A percentile compares a stretch with the other conserved stretches of the same genome.
Evolutionary conservation across 2,797 vertebrate genomes (phyloP).

Genomic region (Mormyrus proboscirostris): DNA sequence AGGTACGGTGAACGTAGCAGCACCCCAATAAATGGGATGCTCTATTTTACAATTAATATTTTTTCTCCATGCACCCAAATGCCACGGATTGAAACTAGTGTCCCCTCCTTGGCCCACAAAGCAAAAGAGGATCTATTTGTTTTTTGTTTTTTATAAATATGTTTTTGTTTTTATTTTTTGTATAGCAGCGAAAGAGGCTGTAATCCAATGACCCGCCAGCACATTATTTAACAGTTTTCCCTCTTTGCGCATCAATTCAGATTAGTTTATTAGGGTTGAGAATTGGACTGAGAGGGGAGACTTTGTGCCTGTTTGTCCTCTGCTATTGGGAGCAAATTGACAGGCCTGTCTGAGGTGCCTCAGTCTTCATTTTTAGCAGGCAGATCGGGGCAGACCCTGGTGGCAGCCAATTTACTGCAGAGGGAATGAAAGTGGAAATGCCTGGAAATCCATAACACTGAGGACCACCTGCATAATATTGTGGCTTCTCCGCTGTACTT

Average conservation of each 20-base stretch:
- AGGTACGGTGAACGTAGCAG: conserved; percentile 38
- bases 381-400: conserved; percentile 50
- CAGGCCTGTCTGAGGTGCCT: conserved; percentile 54
- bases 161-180: conserved; percentile 38
- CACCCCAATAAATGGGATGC: conserved; percentile 46
- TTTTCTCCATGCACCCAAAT: conserved; percentile 2
- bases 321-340: conserved; percentile 67
- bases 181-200: conserved; percentile 37
- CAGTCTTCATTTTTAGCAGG: conserved; percentile 62
- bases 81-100: conserved; percentile 35
- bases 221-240: conserved; percentile 42
- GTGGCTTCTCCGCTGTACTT: not conserved
- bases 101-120: conserved; percentile 26
- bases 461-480: not conserved
- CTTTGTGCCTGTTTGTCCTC: conserved; percentile 38
- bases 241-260: conserved; percentile 47
- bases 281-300: conserved; percentile 54
- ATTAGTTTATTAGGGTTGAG: conserved; percentile 50
- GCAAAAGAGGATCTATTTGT: conserved; percentile 20
- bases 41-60: conserved; percentile 42
- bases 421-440: conserved; percentile 57
- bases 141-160: not conserved
- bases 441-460: not conserved
- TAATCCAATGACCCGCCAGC: conserved; percentile 34
- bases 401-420: conserved; percentile 65